Percentiles rank a stretch among this genome's conserved stretches.
phyloP scores from a whole-genome alignment of 2,888 invertebrate species.

The Volucella inflata region DNA sequence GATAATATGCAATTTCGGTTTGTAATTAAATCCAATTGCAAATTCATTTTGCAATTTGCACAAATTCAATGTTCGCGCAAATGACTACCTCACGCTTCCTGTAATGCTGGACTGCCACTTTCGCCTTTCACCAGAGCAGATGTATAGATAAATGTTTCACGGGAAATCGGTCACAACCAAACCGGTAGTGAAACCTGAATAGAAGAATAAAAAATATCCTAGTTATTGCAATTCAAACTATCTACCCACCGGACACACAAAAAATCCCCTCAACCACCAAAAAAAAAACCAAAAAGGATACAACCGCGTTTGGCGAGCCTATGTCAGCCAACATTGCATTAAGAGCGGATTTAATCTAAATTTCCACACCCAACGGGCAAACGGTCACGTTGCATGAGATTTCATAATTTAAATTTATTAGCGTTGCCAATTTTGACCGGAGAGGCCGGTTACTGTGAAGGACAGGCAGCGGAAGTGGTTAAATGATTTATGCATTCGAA shows the following conservation, averaged over 20 bases:
- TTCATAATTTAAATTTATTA: constrained; percentile 69
- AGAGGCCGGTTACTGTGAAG: constrained; percentile 6
- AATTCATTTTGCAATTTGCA: constrained; percentile 71
- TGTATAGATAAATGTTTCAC: constrained; percentile 45
- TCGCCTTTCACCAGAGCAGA: constrained; percentile 11
- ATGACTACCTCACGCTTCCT: constrained; percentile 13
- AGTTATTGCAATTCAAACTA: constrained; percentile 23
- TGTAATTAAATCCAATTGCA: constrained; percentile 72
- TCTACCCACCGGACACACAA: constrained; percentile 17
- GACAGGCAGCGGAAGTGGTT: constrained; percentile 18
- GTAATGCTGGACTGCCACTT: not conserved
- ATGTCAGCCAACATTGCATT: constrained; percentile 39
- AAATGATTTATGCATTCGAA: constrained; percentile 51
- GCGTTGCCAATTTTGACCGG: constrained; percentile 45
- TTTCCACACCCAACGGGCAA: constrained; percentile 50
- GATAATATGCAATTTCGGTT: constrained; percentile 74
- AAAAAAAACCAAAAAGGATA: constrained; percentile 3
- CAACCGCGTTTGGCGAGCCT: not conserved
- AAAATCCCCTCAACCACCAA: constrained; percentile 7
- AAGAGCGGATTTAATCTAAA: constrained; percentile 69
- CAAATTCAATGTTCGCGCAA: constrained; percentile 62
- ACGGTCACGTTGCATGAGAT: constrained; percentile 53
- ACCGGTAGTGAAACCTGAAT: constrained; percentile 21
- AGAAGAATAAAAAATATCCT: constrained; percentile 24
- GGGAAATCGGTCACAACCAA: constrained; percentile 42